Percentiles rank a stretch among this genome's conserved stretches.
These are phyloP conservation scores for Criorhina ranunculi DNA, from an alignment of 2,888 invertebrate genomes.

Conservation along the genomic window DNA sequence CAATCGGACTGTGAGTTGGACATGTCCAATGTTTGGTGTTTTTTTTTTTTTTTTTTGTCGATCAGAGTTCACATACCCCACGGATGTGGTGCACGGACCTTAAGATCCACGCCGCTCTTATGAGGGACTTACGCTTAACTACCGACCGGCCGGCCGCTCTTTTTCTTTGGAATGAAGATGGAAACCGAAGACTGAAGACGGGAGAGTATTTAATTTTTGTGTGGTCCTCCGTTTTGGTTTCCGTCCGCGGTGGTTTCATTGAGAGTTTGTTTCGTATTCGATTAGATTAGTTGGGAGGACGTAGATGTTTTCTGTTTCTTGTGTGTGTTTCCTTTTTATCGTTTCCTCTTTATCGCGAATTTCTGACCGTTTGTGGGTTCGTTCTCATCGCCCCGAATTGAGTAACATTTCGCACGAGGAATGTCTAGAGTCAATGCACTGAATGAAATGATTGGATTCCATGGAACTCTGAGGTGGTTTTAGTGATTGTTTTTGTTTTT, in stretches of 20 bases:
- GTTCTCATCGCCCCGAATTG: constrained; percentile 60
- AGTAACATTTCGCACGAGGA: constrained; percentile 71
- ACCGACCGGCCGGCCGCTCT: constrained; percentile 5
- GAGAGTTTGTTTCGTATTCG: constrained; percentile 69
- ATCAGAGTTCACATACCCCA: constrained; percentile 66
- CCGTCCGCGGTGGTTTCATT: constrained; percentile 75
- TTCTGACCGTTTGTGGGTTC: constrained; percentile 33
- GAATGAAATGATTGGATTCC: constrained; percentile 75
- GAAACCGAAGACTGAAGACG: background rate
- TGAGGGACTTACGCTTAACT: constrained; percentile 25
- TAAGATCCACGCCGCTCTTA: constrained; percentile 38
- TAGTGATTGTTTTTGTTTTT: constrained; percentile 41
- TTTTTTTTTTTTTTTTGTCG: constrained; percentile 17
- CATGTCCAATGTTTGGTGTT: constrained; percentile 51
- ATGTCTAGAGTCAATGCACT: constrained; percentile 71
- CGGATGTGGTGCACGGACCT: constrained; percentile 14
- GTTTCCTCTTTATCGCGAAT: constrained; percentile 52
- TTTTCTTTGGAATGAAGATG: constrained; percentile 8
- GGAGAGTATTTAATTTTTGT: constrained; percentile 69
- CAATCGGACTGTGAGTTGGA: constrained; percentile 69
- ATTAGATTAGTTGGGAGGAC: constrained; percentile 64
- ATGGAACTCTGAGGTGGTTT: constrained; percentile 66
- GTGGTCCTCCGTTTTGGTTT: constrained; percentile 67
- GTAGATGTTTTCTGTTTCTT: constrained; percentile 5
- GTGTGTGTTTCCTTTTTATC: constrained; percentile 27